phyloP scores from a whole-genome alignment of 2,797 vertebrate genomes.

The Gymnodraco acuticeps region DNA sequence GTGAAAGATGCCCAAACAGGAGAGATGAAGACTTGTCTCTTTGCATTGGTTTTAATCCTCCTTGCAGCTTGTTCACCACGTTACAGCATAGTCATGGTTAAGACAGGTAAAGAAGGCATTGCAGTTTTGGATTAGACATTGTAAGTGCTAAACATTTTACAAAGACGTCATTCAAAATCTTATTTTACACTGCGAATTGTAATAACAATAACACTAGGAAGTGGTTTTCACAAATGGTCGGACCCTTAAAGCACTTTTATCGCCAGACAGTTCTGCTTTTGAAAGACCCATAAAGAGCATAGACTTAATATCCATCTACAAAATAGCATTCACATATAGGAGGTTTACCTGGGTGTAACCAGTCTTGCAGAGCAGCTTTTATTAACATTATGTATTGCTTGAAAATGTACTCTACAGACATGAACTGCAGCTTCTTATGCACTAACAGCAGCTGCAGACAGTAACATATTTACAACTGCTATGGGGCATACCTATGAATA shows the following conservation, averaged over 20 bases:
- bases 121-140: slow-evolving; percentile 4
- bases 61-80: slow-evolving; percentile 13
- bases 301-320: slow-evolving; percentile 23
- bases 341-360: slow-evolving; percentile 7
- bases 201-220: slow-evolving; percentile 16
- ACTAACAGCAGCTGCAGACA: slow-evolving; percentile 38
- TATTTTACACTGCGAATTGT: slow-evolving; percentile 28
- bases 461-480: slow-evolving; percentile 38
- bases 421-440: slow-evolving; percentile 30
- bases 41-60: slow-evolving; percentile 30
- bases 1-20: slow-evolving; percentile 30
- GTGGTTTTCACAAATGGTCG: slow-evolving; percentile 10
- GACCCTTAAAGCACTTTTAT: slow-evolving; percentile 35
- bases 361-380: slow-evolving; percentile 46
- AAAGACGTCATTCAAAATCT: slow-evolving; percentile 24
- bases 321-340: slow-evolving; percentile 24
- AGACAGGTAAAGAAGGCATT: slow-evolving; percentile 14
- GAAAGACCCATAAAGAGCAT: slow-evolving; percentile 34
- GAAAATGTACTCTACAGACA: slow-evolving; percentile 28
- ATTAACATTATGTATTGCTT: slow-evolving; percentile 29
- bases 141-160: slow-evolving; percentile 14
- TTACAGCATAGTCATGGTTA: slow-evolving; percentile 3
- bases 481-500: slow-evolving; percentile 29
- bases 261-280: slow-evolving; percentile 24
- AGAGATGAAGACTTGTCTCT: slow-evolving; percentile 1